Conservation (phyloP, 2,797 vertebrate genomes). For the Remorina albescens region DNA sequence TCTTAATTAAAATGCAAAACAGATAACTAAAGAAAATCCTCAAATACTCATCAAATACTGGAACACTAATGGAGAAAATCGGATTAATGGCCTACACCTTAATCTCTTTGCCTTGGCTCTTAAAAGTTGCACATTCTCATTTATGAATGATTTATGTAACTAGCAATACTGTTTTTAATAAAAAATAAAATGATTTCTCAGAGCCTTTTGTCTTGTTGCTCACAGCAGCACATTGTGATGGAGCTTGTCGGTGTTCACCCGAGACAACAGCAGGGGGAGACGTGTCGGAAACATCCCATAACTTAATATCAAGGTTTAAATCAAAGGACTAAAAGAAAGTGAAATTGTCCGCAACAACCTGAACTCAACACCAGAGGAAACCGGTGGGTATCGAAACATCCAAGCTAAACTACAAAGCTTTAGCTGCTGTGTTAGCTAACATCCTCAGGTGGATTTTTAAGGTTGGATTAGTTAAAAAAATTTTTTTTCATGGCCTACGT, state of each 20-base stretch:
- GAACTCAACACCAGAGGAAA: too few species aligned
- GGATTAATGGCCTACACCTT: conserved; percentile 77
- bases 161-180: conserved; percentile 89
- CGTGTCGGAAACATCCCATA: background rate
- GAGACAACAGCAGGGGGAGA: fast-evolving
- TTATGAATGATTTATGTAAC: conserved; percentile 86
- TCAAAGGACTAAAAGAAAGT: background rate
- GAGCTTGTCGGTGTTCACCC: too few species aligned
- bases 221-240: too few species aligned
- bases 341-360: background rate
- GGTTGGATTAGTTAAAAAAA: too few species aligned
- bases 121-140: conserved; percentile 87
- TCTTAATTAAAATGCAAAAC: conserved; percentile 82
- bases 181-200: conserved; percentile 80
- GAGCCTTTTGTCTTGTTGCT: background rate
- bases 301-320: background rate
- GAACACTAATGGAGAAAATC: conserved; percentile 73
- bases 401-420: background rate
- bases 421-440: fast-evolving
- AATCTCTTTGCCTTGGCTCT: conserved; percentile 85
- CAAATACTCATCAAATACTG: conserved; percentile 67
- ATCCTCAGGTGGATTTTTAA: too few species aligned
- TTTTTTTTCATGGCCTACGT: too few species aligned
- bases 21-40: conserved; percentile 65
- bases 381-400: conserved; percentile 39